A percentile compares a stretch with the other conserved stretches of the same genome.
Conservation (phyloP, 2,888 invertebrate genomes). For the Meandrusa payeni region DNA sequence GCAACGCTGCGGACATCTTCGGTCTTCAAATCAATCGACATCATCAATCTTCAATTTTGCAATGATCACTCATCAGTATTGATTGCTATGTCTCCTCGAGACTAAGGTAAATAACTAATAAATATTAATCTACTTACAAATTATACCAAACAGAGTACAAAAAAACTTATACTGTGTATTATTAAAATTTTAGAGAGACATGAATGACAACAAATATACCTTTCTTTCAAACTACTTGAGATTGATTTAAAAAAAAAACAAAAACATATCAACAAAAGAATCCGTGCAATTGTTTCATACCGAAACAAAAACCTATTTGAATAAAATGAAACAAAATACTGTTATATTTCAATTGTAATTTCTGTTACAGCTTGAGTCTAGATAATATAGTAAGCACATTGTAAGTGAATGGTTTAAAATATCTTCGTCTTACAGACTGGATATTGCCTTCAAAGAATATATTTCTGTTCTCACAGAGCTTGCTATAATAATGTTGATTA, state of each 20-base stretch:
- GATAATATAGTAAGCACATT: constrained; percentile 14
- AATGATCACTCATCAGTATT: constrained; percentile 49
- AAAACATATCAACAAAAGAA: too few relatives aligned
- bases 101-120: constrained; percentile 56
- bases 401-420: constrained; percentile 21
- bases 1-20: background rate
- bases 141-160: constrained; percentile 28
- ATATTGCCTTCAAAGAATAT: background rate
- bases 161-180: too few relatives aligned
- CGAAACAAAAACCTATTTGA: too few relatives aligned
- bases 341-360: constrained; percentile 25
- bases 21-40: constrained; percentile 27
- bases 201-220: too few relatives aligned
- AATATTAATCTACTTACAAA: constrained; percentile 35
- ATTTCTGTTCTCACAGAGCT: constrained; percentile 12
- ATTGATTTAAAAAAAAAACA: too few relatives aligned
- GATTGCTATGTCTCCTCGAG: constrained; percentile 59
- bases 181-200: too few relatives aligned
- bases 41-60: constrained; percentile 27
- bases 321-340: too few relatives aligned
- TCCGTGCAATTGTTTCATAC: too few relatives aligned
- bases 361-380: constrained; percentile 36
- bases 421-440: constrained; percentile 1
- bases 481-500: constrained; percentile 5
- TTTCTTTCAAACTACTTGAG: too few relatives aligned